Percentiles rank a stretch among this genome's conserved stretches.
Conservation (phyloP, 2,113 vertebrate genomes). For the Xenopus borealis region DNA sequence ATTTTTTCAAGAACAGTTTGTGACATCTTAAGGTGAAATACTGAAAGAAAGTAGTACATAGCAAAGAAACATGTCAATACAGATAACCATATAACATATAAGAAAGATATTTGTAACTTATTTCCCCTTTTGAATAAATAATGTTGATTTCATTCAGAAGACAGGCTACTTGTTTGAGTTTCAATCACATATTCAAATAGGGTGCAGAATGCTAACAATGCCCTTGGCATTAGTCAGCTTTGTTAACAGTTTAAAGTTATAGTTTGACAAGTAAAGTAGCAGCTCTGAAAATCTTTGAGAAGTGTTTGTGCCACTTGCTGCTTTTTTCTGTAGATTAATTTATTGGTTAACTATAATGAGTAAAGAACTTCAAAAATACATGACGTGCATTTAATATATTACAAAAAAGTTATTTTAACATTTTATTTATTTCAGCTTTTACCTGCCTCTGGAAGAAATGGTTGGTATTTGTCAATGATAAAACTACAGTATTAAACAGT, state of each 20-base stretch:
- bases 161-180: slow-evolving; percentile 57
- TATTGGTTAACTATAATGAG: no score
- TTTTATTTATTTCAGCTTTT: no score
- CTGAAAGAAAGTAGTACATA: slow-evolving; percentile 63
- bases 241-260: slow-evolving; percentile 63
- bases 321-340: slow-evolving; percentile 88
- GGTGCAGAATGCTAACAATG: slow-evolving; percentile 45
- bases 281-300: slow-evolving; percentile 59
- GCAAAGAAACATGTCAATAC: slow-evolving; percentile 72
- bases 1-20: slow-evolving; percentile 83
- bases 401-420: no score
- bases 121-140: slow-evolving; percentile 68
- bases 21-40: slow-evolving; percentile 80
- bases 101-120: slow-evolving; percentile 71
- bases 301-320: slow-evolving; percentile 71
- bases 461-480: no score
- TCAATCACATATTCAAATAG: slow-evolving; percentile 62
- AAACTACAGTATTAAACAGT: no score
- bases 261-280: slow-evolving; percentile 62
- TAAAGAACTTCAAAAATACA: no score
- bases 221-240: slow-evolving; percentile 63
- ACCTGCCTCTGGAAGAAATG: no score
- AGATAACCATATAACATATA: slow-evolving; percentile 72
- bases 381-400: no score
- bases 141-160: slow-evolving; percentile 70